Base-by-base conservation (phyloP, 2,113 vertebrate genomes). In the Xiphias gladius region DNA sequence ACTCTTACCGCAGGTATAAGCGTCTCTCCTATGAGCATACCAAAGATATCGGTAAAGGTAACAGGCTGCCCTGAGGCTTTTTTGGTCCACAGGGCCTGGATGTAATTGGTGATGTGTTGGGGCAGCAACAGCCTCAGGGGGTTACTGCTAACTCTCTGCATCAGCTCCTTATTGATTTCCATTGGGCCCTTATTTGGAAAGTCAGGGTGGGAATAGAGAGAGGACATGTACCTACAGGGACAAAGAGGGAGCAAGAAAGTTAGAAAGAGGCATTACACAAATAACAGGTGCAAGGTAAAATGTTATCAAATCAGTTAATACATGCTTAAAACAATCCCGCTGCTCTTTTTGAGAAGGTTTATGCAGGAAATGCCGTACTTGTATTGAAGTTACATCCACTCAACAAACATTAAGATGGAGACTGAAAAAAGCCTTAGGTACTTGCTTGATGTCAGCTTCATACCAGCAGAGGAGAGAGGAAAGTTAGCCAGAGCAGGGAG, bases 11-110 rank as follows among this genome's bases (percentile, higher is more conserved):
- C 90, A 11, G 96, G 96, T 89, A 99, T 96, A 11, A 99, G 96
- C 0, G 98, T 99, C 92, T 99, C 98, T 85, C 98, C 98, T 65
- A 99, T 99, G 64, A 99, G 93, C 98, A 99, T 99, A 64, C 98
- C 98, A 4, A 99, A 99, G 79, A 99, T 95, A 86, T 99, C 98
- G 0, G 98, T 97, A 88, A 99, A 99, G n/a, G 98, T 99, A 86
- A 99, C 98, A 0, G 98, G 98, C 77, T 99, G 98, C 1, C 98
- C 98, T 0, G 90, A 94, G n/a, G 96, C 95, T 82, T 99, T 99
- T 90, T 99, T 99, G 87, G 94, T 96, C 98, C 98, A 99, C 63
- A 99, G 91, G 2, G 97, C 96, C 86, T 99, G 97, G 41, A 99
- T 93, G 26, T 99, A 99, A 92, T 96, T 96, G 73, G 97, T 98